Evolutionary conservation across 1,140 invertebrate genomes (phyloP), one percentile per base, ranked within the genome.

Genomic region (Phortica variegata): DNA sequence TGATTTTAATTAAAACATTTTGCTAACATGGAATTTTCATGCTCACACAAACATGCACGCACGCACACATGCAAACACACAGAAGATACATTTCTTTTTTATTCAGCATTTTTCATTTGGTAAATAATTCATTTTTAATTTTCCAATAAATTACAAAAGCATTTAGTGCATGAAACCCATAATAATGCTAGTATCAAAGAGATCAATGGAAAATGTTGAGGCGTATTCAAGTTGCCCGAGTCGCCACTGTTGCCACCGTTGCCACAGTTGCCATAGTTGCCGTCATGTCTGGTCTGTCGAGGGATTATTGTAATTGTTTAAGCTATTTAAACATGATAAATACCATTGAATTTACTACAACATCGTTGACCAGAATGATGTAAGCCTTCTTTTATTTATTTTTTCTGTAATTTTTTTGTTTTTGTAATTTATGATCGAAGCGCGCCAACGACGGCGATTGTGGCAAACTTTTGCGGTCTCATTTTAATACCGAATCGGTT

Each of bases 1-100:
- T 65, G 61, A 39, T 66, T 65, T 65, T 66, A 66, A 65, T 65
- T 65, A 66, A 66, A 66, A 66, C 56, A n/a, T n/a, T n/a, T n/a
- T n/a, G n/a, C n/a, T n/a, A n/a, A n/a, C n/a, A n/a, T n/a, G n/a
- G n/a, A n/a, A n/a, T n/a, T n/a, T n/a, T n/a, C n/a, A n/a, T n/a
- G n/a, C n/a, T n/a, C n/a, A n/a, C n/a, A n/a, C n/a, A n/a, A n/a
- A n/a, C n/a, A n/a, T n/a, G n/a, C n/a, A n/a, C n/a, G n/a, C n/a
- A n/a, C n/a, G n/a, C n/a, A n/a, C n/a, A n/a, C n/a, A n/a, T n/a
- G n/a, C n/a, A n/a, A n/a, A n/a, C 58, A 26, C 51, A 55, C 13
- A 37, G 48, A 17, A 29, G 43, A 47, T 34, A 6, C 55, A 49
- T 41, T 18, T 40, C 26, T 32, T 34, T 40, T n/a, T 49, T 52